Base-by-base conservation (phyloP, 35 echinoderm and acorn worm genomes). In the Amphiura filiformis region DNA sequence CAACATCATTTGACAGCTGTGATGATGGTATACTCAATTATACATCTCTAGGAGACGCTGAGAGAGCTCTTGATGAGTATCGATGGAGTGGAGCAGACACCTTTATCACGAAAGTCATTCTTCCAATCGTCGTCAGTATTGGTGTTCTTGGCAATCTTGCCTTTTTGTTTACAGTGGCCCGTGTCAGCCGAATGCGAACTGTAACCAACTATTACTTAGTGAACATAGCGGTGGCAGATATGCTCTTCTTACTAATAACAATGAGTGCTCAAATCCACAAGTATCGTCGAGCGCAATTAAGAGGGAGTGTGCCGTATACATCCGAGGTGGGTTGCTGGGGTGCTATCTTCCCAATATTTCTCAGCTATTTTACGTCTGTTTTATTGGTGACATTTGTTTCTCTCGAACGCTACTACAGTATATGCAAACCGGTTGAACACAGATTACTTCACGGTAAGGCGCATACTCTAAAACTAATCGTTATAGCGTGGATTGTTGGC, bases 191-290 rank as follows among this genome's bases (percentile, higher is more conserved):
- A 17, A 97, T 97, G 95, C 84, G 91, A 42, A 93, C 95, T 0
- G 88, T 93, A 22, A 97, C 95, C 3, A 97, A 97, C 41, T 80
- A 91, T 76, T 97, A 93, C 80, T 81, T 97, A 26, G 81, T 86
- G 9, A 93, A 97, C 88, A 77, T 97, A 17, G 95, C 95, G 11
- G 75, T 91, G 1, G 87, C 95, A 17, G 95, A 97, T 64, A 34
- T 97, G 17, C 77, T 91, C 80, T 97, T 97, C 78, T 76, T 97
- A 0, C 56, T 97, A 34, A 32, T 47, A 90, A 83, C 35, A 78
- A 84, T 37, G 76, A 78, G 47, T 76, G 85, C 32, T 97, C 79
- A 80, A 80, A 93, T 44, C 77, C 79, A 11, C 85, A 91, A 77
- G 88, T 86, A 31, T 52, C 76, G 31, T 81, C 82, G 40, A 37